A percentile compares a stretch with the other conserved stretches of the same genome.
These are phyloP conservation scores for Acestrorhynchus altus DNA, from an alignment of 2,797 vertebrate species.

Conservation along the genomic window DNA sequence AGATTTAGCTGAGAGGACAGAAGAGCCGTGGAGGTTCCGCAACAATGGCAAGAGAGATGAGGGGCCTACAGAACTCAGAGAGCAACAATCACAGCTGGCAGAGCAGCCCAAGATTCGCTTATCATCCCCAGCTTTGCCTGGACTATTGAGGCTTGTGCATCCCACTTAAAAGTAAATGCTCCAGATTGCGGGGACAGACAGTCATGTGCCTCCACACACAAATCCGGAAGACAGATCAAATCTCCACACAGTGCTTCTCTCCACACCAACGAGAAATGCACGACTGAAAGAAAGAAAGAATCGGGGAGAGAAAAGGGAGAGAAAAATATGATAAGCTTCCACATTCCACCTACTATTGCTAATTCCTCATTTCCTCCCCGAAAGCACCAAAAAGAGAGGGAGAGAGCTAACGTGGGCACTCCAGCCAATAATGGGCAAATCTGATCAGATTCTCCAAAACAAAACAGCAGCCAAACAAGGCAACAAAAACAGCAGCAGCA, in stretches of 20 bases:
- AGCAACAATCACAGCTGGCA: constrained; percentile 32
- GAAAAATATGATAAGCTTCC: constrained; percentile 74
- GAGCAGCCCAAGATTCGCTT: constrained; percentile 41
- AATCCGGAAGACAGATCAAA: constrained; percentile 67
- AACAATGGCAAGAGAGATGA: constrained; percentile 19
- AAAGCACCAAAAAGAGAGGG: constrained; percentile 73
- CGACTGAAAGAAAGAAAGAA: constrained; percentile 65
- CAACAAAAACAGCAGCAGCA: constrained; percentile 68
- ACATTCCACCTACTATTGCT: constrained; percentile 79
- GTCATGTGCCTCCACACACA: constrained; percentile 50
- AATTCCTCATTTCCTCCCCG: constrained; percentile 82
- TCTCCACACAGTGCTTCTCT: constrained; percentile 60
- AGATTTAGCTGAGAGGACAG: constrained; percentile 6
- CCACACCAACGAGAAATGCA: constrained; percentile 71
- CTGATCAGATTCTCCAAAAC: constrained; percentile 73
- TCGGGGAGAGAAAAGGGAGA: constrained; percentile 54
- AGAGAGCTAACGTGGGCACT: constrained; percentile 41
- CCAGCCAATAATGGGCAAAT: constrained; percentile 76
- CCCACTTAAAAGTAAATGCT: constrained; percentile 57
- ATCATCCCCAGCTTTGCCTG: constrained; percentile 48
- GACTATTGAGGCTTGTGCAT: constrained; percentile 52
- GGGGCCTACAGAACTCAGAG: constrained; percentile 18
- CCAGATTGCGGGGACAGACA: constrained; percentile 51
- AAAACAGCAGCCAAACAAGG: constrained; percentile 60
- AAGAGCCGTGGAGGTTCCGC: not conserved